Evolutionary conservation across 2,888 invertebrate genomes (phyloP).

Genomic region (Lepidochitona cinerea): DNA sequence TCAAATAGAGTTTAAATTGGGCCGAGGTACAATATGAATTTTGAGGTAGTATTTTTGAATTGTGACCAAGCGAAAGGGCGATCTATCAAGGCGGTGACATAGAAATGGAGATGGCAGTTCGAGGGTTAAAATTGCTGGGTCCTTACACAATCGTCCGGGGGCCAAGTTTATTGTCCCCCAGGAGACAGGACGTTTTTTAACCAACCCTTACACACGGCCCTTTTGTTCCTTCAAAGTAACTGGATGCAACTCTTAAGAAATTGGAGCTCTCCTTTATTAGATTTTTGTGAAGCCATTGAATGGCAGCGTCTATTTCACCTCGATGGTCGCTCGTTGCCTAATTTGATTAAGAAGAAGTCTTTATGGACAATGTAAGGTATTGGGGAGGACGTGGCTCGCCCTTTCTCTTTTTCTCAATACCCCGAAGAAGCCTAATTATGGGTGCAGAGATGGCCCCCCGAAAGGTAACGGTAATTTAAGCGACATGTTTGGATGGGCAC

Average conservation of each 20-base stretch:
- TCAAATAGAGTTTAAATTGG: too few species aligned
- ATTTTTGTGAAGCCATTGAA: too few species aligned
- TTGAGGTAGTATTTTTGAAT: too few species aligned
- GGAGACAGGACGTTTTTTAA: background rate
- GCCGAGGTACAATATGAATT: too few species aligned
- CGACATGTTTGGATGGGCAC: background rate
- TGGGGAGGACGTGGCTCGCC: background rate
- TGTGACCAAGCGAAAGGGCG: background rate
- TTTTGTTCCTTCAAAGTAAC: background rate
- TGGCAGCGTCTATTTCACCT: too few species aligned
- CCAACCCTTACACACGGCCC: background rate
- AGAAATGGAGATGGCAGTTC: background rate
- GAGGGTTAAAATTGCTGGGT: background rate
- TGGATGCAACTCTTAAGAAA: background rate
- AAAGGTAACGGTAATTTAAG: background rate
- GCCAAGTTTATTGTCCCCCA: background rate
- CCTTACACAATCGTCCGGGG: background rate
- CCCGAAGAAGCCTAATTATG: background rate
- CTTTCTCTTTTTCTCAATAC: background rate
- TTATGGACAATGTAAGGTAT: background rate
- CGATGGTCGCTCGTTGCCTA: background rate
- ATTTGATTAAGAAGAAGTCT: background rate
- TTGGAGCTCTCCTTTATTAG: background rate
- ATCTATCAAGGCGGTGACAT: background rate
- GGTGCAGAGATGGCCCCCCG: background rate